A percentile compares a stretch with the other conserved stretches of the same genome.
These are phyloP conservation scores for Lasaia peninsularis DNA, from an alignment of 1,140 invertebrate genomes.

Conservation along the genomic window DNA sequence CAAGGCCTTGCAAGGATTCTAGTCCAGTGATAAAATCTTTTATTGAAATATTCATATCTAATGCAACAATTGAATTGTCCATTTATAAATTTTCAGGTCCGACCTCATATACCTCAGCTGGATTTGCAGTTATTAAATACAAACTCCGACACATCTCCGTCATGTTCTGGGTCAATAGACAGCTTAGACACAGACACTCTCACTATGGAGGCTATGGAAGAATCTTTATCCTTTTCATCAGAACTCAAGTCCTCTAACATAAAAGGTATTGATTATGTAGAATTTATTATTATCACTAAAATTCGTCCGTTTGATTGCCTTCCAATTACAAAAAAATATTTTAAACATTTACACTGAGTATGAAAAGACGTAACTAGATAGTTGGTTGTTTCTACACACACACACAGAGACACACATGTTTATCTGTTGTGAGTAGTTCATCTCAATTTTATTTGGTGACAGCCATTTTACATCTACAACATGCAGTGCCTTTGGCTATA, in stretches of 20 bases:
- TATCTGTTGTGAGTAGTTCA: too few species aligned
- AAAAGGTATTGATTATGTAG: slow-evolving; percentile 57
- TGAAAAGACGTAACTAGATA: too few species aligned
- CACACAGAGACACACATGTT: too few species aligned
- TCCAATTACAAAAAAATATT: neutral
- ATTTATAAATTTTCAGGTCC: slow-evolving; percentile 71
- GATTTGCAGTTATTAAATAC: slow-evolving; percentile 62
- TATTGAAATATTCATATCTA: neutral
- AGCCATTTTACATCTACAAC: too few species aligned
- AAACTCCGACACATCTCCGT: slow-evolving; percentile 62
- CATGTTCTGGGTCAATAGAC: slow-evolving; percentile 65
- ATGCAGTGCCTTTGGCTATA: too few species aligned
- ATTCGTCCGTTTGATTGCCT: neutral
- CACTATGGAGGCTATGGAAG: slow-evolving; percentile 68
- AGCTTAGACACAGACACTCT: slow-evolving; percentile 65
- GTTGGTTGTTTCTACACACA: too few species aligned
- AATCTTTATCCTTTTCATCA: slow-evolving; percentile 59
- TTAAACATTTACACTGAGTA: too few species aligned
- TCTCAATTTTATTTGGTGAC: too few species aligned
- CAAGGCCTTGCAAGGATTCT: too few species aligned
- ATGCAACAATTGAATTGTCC: too few species aligned
- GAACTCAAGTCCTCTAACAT: slow-evolving; percentile 69
- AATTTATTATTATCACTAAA: too few species aligned
- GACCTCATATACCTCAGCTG: slow-evolving; percentile 81
- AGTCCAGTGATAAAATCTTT: too few species aligned